Evolutionary conservation across 1,140 invertebrate genomes (phyloP).

Genomic region (Stenopsyche tienmushanensis): DNA sequence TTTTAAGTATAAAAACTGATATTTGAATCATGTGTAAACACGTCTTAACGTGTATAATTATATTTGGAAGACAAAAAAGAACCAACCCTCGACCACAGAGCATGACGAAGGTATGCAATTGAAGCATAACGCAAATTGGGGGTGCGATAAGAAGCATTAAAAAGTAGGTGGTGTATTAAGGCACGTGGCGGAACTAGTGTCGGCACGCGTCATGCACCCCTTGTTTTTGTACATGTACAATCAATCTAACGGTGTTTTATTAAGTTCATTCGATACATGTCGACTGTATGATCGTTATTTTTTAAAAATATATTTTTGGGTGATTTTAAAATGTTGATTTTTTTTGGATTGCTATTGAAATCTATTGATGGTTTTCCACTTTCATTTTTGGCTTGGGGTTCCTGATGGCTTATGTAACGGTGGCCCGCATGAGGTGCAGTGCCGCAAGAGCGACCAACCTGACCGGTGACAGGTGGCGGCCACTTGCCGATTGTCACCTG

Average conservation of each 20-base stretch:
- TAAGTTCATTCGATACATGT: neutral
- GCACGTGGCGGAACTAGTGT: conserved; percentile 14
- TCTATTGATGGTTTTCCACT: neutral
- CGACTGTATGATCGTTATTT: neutral
- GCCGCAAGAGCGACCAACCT: conserved; percentile 37
- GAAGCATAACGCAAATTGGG: conserved; percentile 9
- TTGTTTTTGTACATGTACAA: neutral
- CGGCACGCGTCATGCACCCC: conserved; percentile 7
- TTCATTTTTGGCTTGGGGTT: neutral
- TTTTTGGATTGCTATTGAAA: neutral
- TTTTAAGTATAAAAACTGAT: too few species aligned
- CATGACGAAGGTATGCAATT: conserved; percentile 18
- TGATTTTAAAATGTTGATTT: too few species aligned
- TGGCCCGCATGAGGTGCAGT: conserved; percentile 31
- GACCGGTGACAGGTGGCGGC: conserved; percentile 33
- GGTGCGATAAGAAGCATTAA: conserved; percentile 5
- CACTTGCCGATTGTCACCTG: conserved; percentile 11
- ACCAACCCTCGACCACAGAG: too few species aligned
- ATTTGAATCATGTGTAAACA: too few species aligned
- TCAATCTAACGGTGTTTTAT: neutral
- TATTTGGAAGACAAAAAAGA: too few species aligned
- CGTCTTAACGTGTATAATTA: too few species aligned
- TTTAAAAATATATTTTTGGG: too few species aligned
- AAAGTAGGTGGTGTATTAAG: neutral
- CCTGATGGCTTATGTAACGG: conserved; percentile 23